Conservation (phyloP, 2,797 vertebrate genomes). For the Lacerta bilineata region DNA sequence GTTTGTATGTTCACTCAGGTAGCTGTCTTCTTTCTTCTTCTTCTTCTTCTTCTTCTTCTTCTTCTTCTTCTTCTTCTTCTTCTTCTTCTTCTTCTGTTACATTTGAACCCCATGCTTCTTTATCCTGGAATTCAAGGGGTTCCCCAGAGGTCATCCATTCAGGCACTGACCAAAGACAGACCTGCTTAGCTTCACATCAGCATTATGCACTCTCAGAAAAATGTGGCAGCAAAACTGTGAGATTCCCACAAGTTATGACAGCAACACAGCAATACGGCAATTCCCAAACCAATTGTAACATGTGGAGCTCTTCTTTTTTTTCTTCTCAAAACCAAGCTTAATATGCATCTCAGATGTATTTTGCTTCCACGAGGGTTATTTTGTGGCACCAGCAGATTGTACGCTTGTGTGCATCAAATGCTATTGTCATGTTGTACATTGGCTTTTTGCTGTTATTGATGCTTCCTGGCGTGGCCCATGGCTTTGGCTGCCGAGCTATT, state of each 20-base stretch:
- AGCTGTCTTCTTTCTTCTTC: background rate
- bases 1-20: too few relatives aligned
- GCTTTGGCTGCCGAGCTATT: conserved; percentile 18
- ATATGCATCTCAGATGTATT: background rate
- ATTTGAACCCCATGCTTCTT: too few relatives aligned
- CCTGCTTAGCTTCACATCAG: background rate
- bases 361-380: background rate
- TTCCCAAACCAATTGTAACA: background rate
- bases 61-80: background rate
- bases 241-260: background rate
- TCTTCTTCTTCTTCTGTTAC: background rate
- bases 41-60: background rate
- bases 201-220: too few relatives aligned
- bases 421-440: conserved; percentile 11
- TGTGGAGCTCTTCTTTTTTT: background rate
- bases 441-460: conserved; percentile 9
- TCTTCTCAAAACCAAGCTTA: background rate
- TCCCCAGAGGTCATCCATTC: background rate
- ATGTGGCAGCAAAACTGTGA: background rate
- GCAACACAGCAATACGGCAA: background rate
- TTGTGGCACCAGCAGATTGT: background rate
- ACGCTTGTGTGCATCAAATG: background rate
- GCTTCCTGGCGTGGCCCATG: background rate
- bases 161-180: background rate
- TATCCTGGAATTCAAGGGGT: background rate